Conservation (phyloP, 2,113 vertebrate genomes). For the Dasyurus viverrinus region DNA sequence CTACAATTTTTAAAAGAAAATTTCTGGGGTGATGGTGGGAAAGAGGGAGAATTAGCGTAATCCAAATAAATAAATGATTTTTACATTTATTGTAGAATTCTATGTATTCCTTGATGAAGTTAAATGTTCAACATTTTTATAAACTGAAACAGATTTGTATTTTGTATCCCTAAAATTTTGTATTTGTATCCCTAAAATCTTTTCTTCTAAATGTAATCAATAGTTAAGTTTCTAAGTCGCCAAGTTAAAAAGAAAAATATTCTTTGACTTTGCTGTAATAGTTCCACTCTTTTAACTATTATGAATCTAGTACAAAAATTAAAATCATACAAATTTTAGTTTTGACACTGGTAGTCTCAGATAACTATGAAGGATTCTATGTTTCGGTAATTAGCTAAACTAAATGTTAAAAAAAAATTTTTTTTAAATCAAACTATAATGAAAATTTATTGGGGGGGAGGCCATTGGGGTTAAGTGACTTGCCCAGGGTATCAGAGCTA, state of each 20-base stretch:
- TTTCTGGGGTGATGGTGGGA: background rate
- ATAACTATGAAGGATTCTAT: background rate
- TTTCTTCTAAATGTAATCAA: constrained; percentile 12
- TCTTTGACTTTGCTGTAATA: background rate
- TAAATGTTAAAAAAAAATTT: background rate
- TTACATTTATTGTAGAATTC: background rate
- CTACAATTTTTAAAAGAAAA: constrained; percentile 37
- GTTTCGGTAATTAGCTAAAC: background rate
- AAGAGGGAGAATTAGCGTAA: background rate
- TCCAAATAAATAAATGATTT: background rate
- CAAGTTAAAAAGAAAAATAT: background rate
- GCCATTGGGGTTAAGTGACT: too few relatives aligned
- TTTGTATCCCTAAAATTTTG: background rate
- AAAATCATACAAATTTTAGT: constrained; percentile 27
- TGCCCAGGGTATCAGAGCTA: too few relatives aligned
- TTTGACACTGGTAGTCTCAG: constrained; percentile 14
- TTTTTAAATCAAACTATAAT: constrained; percentile 29
- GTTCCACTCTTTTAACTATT: background rate
- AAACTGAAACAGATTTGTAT: constrained; percentile 2
- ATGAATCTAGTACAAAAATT: constrained; percentile 13
- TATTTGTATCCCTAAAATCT: background rate
- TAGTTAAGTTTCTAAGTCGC: background rate
- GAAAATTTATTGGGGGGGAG: background rate
- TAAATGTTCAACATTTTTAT: constrained; percentile 5
- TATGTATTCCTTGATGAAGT: constrained; percentile 5